phyloP scores from a whole-genome alignment of 2,113 vertebrate genomes.

The Podarcis cretensis region DNA sequence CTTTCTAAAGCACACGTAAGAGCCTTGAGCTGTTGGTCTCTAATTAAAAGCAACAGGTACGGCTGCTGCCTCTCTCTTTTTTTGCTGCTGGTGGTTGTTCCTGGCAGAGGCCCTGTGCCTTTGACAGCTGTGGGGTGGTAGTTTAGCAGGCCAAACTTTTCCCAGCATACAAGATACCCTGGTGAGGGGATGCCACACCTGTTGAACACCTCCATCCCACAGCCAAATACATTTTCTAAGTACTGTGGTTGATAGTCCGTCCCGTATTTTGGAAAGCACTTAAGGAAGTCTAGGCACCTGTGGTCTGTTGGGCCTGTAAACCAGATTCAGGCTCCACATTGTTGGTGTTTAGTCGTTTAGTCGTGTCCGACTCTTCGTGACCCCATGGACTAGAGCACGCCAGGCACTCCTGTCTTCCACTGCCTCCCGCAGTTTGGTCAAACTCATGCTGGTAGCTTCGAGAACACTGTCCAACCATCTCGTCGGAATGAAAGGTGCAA shows the following conservation, averaged over 20 bases:
- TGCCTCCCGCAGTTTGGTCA: too few relatives aligned
- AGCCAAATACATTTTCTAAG: neutral
- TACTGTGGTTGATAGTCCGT: neutral
- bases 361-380: too few relatives aligned
- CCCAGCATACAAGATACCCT: neutral
- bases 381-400: too few relatives aligned
- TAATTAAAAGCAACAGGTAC: slow-evolving; percentile 19
- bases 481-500: neutral
- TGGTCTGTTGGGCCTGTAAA: neutral
- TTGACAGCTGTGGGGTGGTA: neutral
- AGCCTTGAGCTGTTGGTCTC: neutral
- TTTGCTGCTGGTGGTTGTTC: neutral
- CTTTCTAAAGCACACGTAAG: neutral
- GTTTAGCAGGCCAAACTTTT: neutral
- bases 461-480: too few relatives aligned
- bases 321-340: neutral
- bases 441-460: too few relatives aligned
- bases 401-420: too few relatives aligned
- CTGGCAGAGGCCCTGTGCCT: neutral
- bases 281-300: neutral
- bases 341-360: too few relatives aligned
- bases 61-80: neutral
- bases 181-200: neutral
- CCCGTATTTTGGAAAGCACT: neutral
- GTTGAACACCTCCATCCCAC: neutral